Percentiles rank a stretch among this genome's conserved stretches.
Evolutionary conservation across 2,797 vertebrate genomes (phyloP).

Genomic region (Threskiornis aethiopicus): DNA sequence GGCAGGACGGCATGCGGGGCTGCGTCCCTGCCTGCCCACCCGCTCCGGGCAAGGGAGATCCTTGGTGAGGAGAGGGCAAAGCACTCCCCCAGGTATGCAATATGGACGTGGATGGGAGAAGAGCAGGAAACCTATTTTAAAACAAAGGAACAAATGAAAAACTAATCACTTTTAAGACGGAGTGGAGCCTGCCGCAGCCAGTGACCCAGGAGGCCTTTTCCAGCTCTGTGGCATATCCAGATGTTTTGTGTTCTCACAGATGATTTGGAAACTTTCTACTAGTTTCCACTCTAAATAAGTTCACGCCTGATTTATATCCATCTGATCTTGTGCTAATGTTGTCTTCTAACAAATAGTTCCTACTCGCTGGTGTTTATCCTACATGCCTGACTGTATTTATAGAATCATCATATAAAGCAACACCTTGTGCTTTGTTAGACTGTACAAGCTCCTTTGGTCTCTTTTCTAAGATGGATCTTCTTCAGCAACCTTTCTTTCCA

Average conservation of each 20-base stretch:
- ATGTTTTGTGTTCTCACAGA: background rate
- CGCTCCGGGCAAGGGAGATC: fast-evolving
- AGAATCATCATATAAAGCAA: background rate
- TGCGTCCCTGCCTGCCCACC: background rate
- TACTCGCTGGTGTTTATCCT: background rate
- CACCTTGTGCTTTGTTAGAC: background rate
- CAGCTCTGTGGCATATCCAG: background rate
- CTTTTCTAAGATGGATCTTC: background rate
- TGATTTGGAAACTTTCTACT: background rate
- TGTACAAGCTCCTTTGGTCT: background rate
- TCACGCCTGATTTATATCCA: background rate
- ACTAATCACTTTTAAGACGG: background rate
- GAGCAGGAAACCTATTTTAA: background rate
- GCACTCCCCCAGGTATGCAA: background rate
- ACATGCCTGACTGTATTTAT: background rate
- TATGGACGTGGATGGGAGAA: background rate
- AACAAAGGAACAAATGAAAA: background rate
- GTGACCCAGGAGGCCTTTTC: background rate
- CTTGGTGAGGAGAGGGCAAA: background rate
- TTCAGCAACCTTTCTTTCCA: background rate
- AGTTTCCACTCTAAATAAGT: background rate
- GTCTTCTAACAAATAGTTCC: background rate
- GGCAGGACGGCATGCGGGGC: background rate
- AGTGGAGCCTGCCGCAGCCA: background rate
- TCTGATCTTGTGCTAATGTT: background rate